Evolutionary conservation across 2,888 invertebrate species (phyloP).

Genomic region (Sarcophaga variegata): DNA sequence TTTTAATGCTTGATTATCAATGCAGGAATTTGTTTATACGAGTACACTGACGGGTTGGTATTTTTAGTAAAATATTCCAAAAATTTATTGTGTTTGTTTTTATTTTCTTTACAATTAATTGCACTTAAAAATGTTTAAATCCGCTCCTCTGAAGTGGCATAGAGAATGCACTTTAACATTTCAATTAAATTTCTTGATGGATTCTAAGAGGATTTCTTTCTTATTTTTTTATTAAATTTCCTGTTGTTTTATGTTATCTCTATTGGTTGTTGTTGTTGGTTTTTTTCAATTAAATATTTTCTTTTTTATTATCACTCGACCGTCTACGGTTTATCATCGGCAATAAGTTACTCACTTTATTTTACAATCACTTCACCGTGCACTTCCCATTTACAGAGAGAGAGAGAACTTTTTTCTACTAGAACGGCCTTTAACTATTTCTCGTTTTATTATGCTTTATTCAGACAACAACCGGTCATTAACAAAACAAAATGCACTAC

Average conservation of each 20-base stretch:
- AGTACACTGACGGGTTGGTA: not conserved
- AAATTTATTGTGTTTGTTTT: not conserved
- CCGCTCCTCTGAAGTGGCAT: not conserved
- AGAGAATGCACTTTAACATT: not conserved
- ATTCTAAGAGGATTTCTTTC: conserved; percentile 50
- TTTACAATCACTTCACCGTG: not conserved
- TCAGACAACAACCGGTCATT: not conserved
- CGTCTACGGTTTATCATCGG: not conserved
- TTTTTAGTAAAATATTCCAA: not conserved
- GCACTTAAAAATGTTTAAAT: conserved; percentile 5
- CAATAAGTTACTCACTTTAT: not conserved
- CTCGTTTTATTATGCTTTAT: not conserved
- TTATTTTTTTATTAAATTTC: conserved; percentile 50
- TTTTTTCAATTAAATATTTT: conserved; percentile 49
- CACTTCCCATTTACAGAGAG: not conserved
- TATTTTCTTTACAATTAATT: conserved; percentile 11
- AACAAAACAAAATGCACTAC: not conserved
- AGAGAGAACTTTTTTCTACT: not conserved
- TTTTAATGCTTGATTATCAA: conserved; percentile 33
- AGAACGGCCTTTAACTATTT: not conserved
- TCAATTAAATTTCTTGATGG: conserved; percentile 22
- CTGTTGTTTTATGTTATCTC: conserved; percentile 38
- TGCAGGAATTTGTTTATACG: conserved; percentile 42
- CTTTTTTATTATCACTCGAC: conserved; percentile 53
- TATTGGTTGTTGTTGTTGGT: not conserved